These are phyloP conservation scores for Drosophila auraria DNA, from an alignment of 1,140 invertebrate species.

Conservation along the genomic window DNA sequence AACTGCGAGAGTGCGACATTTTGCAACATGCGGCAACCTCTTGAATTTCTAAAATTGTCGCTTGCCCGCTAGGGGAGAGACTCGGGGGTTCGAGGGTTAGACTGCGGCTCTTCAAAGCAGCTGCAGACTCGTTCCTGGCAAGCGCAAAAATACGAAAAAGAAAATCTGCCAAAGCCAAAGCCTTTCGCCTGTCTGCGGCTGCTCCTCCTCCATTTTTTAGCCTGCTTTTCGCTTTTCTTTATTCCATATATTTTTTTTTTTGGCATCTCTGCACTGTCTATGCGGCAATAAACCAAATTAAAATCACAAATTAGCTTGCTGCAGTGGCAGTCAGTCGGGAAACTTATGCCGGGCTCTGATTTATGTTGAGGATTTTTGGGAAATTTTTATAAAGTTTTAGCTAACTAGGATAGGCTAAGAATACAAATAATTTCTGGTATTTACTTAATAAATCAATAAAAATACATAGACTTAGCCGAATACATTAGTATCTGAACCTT, in stretches of 20 bases:
- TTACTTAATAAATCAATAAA: no score
- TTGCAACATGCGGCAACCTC: conserved; percentile 75
- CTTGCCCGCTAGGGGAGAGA: conserved; percentile 28
- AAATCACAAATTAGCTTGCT: conserved; percentile 75
- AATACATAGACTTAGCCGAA: no score
- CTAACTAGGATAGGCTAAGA: neutral
- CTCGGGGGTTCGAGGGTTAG: conserved; percentile 12
- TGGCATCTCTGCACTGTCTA: conserved; percentile 65
- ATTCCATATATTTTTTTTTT: conserved; percentile 27
- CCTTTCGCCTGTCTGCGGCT: conserved; percentile 57
- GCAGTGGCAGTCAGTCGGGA: conserved; percentile 55
- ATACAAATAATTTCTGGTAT: no score
- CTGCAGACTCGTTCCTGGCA: conserved; percentile 59
- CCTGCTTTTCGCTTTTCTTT: conserved; percentile 13
- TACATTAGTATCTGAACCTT: no score
- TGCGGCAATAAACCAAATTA: conserved; percentile 79
- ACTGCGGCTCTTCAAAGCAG: conserved; percentile 59
- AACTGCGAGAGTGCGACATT: conserved; percentile 66
- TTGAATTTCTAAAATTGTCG: conserved; percentile 73
- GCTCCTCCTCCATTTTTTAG: conserved; percentile 37
- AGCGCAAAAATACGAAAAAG: conserved; percentile 4
- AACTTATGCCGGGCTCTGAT: conserved; percentile 1
- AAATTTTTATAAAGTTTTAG: neutral
- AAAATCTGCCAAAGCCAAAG: conserved; percentile 34
- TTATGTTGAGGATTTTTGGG: neutral